phyloP scores from a whole-genome alignment of 2,888 invertebrate genomes.

The Falcaria lacertinaria region DNA sequence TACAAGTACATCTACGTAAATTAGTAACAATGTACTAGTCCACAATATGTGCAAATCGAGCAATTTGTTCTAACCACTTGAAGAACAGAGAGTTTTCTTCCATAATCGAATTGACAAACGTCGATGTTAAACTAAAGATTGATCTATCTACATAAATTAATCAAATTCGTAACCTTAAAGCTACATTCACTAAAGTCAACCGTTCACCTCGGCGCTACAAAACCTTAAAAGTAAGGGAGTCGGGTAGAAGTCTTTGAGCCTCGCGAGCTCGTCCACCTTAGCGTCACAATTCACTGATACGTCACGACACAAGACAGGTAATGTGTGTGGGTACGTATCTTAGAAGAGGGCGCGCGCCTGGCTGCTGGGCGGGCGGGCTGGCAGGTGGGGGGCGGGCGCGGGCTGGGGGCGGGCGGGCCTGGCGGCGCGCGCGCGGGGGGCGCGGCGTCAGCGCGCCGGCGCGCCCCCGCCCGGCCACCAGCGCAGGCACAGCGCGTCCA shows the following conservation, averaged over 20 bases:
- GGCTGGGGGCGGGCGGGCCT: conserved; percentile 23
- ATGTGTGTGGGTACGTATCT: conserved; percentile 10
- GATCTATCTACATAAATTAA: too few species aligned
- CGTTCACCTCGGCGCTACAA: not conserved
- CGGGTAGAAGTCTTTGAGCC: not conserved
- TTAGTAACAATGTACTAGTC: too few species aligned
- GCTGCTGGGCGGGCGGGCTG: conserved; percentile 34
- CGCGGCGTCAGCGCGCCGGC: conserved; percentile 45
- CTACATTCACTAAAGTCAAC: not conserved
- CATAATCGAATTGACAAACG: too few species aligned
- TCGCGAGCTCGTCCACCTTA: not conserved
- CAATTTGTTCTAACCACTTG: too few species aligned
- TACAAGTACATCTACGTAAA: too few species aligned
- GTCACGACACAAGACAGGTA: too few species aligned
- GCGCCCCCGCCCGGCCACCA: conserved; percentile 85
- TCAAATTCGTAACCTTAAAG: not conserved
- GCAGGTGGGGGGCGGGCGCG: conserved; percentile 34
- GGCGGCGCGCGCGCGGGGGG: conserved; percentile 43
- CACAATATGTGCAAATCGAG: too few species aligned
- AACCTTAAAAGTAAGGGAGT: not conserved
- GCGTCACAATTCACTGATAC: not conserved
- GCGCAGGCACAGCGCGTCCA: conserved; percentile 91
- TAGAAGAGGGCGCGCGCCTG: conserved; percentile 38
- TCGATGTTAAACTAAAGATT: too few species aligned
- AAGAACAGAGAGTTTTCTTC: too few species aligned